These are phyloP conservation scores for Epistrophella euchroma DNA, from an alignment of 2,888 invertebrate species.

Conservation along the genomic window DNA sequence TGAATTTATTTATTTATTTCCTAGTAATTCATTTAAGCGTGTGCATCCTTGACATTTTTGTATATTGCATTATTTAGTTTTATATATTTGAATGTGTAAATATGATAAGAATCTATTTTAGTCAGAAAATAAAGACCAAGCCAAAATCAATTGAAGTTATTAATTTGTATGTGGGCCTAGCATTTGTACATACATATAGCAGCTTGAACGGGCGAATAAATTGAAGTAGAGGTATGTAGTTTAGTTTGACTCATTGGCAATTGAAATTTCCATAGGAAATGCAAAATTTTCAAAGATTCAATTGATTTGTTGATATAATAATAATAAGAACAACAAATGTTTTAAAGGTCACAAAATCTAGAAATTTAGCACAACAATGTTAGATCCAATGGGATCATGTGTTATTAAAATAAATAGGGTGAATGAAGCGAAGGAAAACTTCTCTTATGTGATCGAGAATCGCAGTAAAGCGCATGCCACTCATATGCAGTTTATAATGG, in stretches of 20 bases:
- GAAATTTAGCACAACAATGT: background rate
- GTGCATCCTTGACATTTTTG: conserved; percentile 61
- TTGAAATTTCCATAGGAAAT: background rate
- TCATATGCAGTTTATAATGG: background rate
- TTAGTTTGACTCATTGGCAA: background rate
- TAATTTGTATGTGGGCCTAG: background rate
- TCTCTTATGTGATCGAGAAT: background rate
- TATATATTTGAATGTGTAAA: conserved; percentile 40
- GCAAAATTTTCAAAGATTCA: background rate
- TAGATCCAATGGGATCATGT: background rate
- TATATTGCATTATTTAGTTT: conserved; percentile 28
- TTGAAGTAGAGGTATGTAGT: background rate
- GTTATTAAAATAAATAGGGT: background rate
- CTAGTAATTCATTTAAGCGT: conserved; percentile 46
- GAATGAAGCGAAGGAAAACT: background rate
- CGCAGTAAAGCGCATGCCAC: background rate
- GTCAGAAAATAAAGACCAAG: conserved; percentile 26
- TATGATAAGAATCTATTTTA: conserved; percentile 20
- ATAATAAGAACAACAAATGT: background rate
- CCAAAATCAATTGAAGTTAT: conserved; percentile 3
- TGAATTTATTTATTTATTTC: conserved; percentile 60
- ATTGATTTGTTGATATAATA: conserved; percentile 14
- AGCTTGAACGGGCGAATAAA: background rate
- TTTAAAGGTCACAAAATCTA: conserved; percentile 7
- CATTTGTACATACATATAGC: background rate